These are phyloP conservation scores for Fragum whitleyi DNA, from an alignment of 2,888 invertebrate genomes.

Conservation along the genomic window DNA sequence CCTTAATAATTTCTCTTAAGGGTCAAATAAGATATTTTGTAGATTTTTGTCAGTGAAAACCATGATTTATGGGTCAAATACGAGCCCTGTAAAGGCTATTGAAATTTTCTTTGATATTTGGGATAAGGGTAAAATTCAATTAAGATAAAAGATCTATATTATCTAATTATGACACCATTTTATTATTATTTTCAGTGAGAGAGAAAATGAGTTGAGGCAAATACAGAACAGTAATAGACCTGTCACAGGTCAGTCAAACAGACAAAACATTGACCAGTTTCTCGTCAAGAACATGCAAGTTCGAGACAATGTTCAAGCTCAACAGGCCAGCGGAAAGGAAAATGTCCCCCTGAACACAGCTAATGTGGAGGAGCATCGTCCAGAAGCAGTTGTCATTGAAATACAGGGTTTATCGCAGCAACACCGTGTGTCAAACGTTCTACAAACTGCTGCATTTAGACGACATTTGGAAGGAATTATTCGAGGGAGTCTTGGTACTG, in stretches of 20 bases:
- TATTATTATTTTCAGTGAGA: conserved; percentile 71
- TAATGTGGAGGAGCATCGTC: conserved; percentile 79
- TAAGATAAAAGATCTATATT: too few species aligned
- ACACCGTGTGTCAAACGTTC: conserved; percentile 82
- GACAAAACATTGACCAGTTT: conserved; percentile 78
- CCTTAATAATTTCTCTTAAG: too few species aligned
- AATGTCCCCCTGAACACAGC: conserved; percentile 77
- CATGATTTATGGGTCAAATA: too few species aligned
- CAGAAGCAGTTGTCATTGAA: conserved; percentile 82
- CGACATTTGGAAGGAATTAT: conserved; percentile 81
- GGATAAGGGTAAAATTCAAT: too few species aligned
- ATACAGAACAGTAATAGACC: conserved; percentile 81
- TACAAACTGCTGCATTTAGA: conserved; percentile 79
- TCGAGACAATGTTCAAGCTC: conserved; percentile 46
- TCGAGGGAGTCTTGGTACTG: conserved; percentile 73
- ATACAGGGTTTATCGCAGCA: conserved; percentile 82
- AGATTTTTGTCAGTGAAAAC: too few species aligned
- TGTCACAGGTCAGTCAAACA: conserved; percentile 80
- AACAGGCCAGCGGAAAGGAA: conserved; percentile 65
- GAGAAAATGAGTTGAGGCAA: conserved; percentile 81
- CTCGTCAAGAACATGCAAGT: conserved; percentile 73
- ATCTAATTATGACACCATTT: too few species aligned
- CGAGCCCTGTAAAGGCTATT: too few species aligned
- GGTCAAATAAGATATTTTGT: too few species aligned
- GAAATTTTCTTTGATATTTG: too few species aligned